A percentile compares a stretch with the other conserved stretches of the same genome.
Evolutionary conservation across 2,113 vertebrate species (phyloP).

Genomic region (Montifringilla adamsi): DNA sequence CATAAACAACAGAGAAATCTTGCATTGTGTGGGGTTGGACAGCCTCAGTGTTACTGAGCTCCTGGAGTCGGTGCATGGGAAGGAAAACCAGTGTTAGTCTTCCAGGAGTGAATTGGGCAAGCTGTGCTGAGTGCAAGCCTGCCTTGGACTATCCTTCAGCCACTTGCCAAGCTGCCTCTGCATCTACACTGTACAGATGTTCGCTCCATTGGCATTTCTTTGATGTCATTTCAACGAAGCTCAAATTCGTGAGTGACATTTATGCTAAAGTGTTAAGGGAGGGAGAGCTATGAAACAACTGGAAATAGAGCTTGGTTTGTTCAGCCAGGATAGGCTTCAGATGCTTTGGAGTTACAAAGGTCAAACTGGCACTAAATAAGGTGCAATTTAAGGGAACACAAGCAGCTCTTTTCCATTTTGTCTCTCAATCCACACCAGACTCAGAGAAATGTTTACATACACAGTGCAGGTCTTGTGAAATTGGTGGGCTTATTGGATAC

Average conservation of each 20-base stretch:
- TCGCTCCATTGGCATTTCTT: background rate
- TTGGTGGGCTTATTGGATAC: background rate
- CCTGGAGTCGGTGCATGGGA: accelerated
- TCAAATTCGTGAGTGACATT: background rate
- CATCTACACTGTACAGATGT: accelerated
- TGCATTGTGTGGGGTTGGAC: background rate
- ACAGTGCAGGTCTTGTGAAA: background rate
- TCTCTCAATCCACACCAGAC: background rate
- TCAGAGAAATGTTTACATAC: background rate
- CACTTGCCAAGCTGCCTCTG: background rate
- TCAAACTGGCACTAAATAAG: no score
- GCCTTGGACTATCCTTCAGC: background rate
- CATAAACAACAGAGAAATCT: background rate
- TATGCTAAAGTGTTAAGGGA: background rate
- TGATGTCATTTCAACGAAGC: background rate
- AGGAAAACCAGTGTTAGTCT: background rate
- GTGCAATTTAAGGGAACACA: background rate
- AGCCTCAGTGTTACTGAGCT: background rate
- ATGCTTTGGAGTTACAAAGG: background rate
- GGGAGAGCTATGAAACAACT: background rate
- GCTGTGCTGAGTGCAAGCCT: background rate
- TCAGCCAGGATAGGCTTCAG: background rate
- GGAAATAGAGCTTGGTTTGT: background rate
- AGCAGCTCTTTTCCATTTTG: background rate
- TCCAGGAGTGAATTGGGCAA: background rate